Base-by-base conservation (phyloP, 2,113 vertebrate species). In the Notothenia rossii region DNA sequence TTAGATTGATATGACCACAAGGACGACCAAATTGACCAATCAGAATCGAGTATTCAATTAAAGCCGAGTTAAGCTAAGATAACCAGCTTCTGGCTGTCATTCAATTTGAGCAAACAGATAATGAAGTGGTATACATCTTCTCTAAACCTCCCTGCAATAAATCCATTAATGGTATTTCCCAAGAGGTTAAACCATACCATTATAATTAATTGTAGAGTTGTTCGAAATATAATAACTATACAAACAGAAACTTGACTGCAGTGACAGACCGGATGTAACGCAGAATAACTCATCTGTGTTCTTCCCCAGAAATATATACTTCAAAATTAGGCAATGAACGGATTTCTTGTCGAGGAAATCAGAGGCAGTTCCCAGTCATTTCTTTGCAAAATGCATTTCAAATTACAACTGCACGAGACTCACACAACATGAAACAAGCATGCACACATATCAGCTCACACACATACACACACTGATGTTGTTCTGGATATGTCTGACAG, bases 401-500 rank as follows among this genome's bases (percentile, higher is more conserved):
- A 80, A 29, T 62, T 14, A 46, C 49, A 64, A 45, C 61, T 85
- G 55, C 71, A 79, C 22, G 43, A 22, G 53, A 65, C 46, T 83
- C 15, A 60, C 65, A 68, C 48, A 17, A 58, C 48, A 59, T 62
- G n/a, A 67, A 59, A 45, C 10, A 60, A 59, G 45, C 78, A 83
- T 58, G 25, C 66, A 86, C 46, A 75, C 73, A 79, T 71, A 77
- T 65, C 74, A 70, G 15, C 51, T 59, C 45, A 81, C 81, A 79
- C 59, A 75, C 58, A 55, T 45, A 54, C 67, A 75, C 25, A 79
- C 73, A 77, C 48, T 54, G 29, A 55, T 75, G 85, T 91, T 85
- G 84, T 86, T 88, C 83, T 79, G 54, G 72, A 67, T 68, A 61
- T 84, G 72, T 83, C 75, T 77, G 79, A 72, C 29, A 11, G 55